Conservation (phyloP, 2,113 vertebrate species). For the Tretioscincus oriximinensis region DNA sequence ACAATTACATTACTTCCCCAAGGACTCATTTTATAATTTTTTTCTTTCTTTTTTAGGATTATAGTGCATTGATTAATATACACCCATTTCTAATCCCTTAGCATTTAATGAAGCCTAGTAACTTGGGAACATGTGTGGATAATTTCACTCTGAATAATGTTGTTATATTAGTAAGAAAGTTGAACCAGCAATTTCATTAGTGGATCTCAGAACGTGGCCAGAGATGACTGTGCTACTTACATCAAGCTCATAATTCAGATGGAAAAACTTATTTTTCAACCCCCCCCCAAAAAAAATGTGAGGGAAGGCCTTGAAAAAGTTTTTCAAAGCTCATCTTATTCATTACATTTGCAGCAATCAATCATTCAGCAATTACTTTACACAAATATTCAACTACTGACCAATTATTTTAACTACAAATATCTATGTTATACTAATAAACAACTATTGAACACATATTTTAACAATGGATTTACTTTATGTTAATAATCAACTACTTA, state of each 20-base stretch:
- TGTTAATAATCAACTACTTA: too few relatives aligned
- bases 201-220: slow-evolving; percentile 49
- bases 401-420: too few relatives aligned
- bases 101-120: slow-evolving; percentile 79
- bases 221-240: slow-evolving; percentile 29
- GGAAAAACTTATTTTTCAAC: too few relatives aligned
- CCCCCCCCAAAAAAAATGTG: too few relatives aligned
- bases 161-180: slow-evolving; percentile 67
- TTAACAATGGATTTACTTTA: too few relatives aligned
- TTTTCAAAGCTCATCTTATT: too few relatives aligned
- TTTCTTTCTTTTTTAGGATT: slow-evolving; percentile 73
- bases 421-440: too few relatives aligned
- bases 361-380: too few relatives aligned
- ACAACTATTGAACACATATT: too few relatives aligned
- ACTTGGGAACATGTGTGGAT: slow-evolving; percentile 68
- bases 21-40: slow-evolving; percentile 76
- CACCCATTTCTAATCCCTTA: slow-evolving; percentile 80
- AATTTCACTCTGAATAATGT: slow-evolving; percentile 76
- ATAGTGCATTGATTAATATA: slow-evolving; percentile 82
- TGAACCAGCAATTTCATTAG: slow-evolving; percentile 54
- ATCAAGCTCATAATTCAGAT: slow-evolving; percentile 55
- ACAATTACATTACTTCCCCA: slow-evolving; percentile 77
- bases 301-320: too few relatives aligned
- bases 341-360: too few relatives aligned
- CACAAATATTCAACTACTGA: too few relatives aligned